Base-by-base conservation (phyloP, 1,140 invertebrate genomes). In the Tenebrio molitor region DNA sequence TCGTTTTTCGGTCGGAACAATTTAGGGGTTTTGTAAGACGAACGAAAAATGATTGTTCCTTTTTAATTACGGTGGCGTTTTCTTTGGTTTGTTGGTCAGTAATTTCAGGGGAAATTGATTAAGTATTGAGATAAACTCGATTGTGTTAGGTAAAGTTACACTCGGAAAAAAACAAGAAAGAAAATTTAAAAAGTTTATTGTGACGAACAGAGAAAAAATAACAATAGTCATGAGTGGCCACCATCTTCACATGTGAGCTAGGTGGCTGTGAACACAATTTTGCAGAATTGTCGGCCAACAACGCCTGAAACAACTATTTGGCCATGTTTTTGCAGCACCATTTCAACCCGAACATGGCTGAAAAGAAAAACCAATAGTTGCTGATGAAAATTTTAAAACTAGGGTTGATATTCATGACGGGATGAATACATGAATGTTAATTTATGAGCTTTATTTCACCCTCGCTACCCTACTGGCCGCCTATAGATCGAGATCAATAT, bases 371-470 rank as follows among this genome's bases (percentile, higher is more conserved):
- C 4, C 44, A 19, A 50, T 50, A 50, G 44, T 50, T 17, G 44
- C 14, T 50, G 44, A 50, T 41, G 36, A 50, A 50, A 21, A 16
- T 50, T 50, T 17, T 17, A 50, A 50, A 50, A 50, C 4, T 50
- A 8, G 17, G 19, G 14, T 50, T 50, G 44, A 21, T 50, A 50
- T 50, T 50, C 44, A 50, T 50, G 44, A 50, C 19, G 44, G 44
- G 44, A 23, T 23, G 44, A 50, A 50, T 23, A 21, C 44, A 50
- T 50, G 44, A 50, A 50, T 50, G 44, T 50, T 50, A 50, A 50
- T 50, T 50, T 21, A 17, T 15, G 12, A 17, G 42, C 17, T 44
- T 44, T 44, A 41, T 16, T 44, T 15, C 17, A 19, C 44, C 44
- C 44, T 50, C 15, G 16, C 36, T 10, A 41, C 12, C 36, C 12